Evolutionary conservation across 2,888 invertebrate genomes (phyloP).

Genomic region (Apamea anceps): DNA sequence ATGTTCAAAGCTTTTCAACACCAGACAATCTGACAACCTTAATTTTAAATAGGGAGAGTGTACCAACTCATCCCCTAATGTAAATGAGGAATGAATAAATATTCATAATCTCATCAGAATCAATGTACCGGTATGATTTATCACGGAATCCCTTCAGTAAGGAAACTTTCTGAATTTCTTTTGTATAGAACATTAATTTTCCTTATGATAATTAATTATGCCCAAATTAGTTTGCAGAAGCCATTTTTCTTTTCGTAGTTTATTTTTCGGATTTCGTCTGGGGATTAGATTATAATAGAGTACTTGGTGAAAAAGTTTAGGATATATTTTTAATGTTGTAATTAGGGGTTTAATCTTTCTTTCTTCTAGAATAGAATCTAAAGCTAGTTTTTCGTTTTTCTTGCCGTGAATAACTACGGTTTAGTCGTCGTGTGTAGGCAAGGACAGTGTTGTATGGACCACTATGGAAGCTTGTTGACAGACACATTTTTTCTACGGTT

Average conservation of each 20-base stretch:
- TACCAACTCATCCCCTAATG: constrained; percentile 21
- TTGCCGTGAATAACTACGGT: too few species aligned
- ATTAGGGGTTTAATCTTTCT: background rate
- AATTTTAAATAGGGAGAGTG: constrained; percentile 17
- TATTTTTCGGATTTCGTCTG: constrained; percentile 14
- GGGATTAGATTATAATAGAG: constrained; percentile 13
- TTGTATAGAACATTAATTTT: constrained; percentile 53
- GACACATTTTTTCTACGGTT: too few species aligned
- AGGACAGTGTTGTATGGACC: too few species aligned
- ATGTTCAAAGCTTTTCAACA: background rate
- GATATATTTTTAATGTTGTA: background rate
- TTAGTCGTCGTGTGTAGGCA: too few species aligned
- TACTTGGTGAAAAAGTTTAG: background rate
- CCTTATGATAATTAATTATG: constrained; percentile 50
- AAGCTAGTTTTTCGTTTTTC: too few species aligned
- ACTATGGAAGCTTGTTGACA: too few species aligned
- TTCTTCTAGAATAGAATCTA: too few species aligned
- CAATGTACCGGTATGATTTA: constrained; percentile 58
- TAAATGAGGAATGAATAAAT: constrained; percentile 41
- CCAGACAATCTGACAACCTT: background rate
- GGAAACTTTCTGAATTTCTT: constrained; percentile 51
- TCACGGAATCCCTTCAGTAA: constrained; percentile 38
- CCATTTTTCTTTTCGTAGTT: constrained; percentile 25
- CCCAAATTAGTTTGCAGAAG: constrained; percentile 35
- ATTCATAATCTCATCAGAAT: constrained; percentile 57